Evolutionary conservation across 1,140 invertebrate species (phyloP), one percentile per base, ranked within the genome.

Genomic region (Glossosoma conforme): DNA sequence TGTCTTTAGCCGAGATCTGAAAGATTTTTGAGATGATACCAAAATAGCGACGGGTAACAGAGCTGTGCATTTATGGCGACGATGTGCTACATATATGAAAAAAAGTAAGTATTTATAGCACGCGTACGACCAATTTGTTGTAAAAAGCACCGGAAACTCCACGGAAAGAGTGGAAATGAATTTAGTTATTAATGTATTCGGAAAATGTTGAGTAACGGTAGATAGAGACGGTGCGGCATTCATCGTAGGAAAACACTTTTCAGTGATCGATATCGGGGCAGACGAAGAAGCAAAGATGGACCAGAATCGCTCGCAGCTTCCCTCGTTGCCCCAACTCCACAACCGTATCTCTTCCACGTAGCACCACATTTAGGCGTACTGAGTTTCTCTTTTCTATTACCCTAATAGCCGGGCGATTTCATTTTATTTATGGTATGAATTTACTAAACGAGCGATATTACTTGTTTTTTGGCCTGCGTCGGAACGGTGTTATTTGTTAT

Each of bases 361-460:
- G 53, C 53, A 42, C 22, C 44, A 43, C 48, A 43, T 56, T 56
- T 45, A 41, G 54, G 37, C 44, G 50, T 53, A n/a, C 37, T 43
- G 44, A 58, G 56, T 47, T 51, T 52, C 56, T 58, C 56, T 58
- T 58, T 58, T 58, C 56, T 58, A 58, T 58, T 58, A 58, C 56
- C 56, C 56, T 58, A 58, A 58, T 58, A 58, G 56, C 51, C 45
- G 38, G 56, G 56, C 56, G 56, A 58, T 58, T 58, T 58, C 56
- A 54, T 58, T 58, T 58, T 58, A 58, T 58, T 58, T 58, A 58
- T 58, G 56, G 47, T 58, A 58, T 58, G 56, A 58, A 58, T 58
- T 58, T 58, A 58, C 46, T 54, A 58, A 58, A 58, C 56, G 56
- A 58, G 51, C 56, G 52, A 58, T 58, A 58, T 58, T 58, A 58